Base-by-base conservation (phyloP, 2,797 vertebrate species). In the Apogon hyalosoma region DNA sequence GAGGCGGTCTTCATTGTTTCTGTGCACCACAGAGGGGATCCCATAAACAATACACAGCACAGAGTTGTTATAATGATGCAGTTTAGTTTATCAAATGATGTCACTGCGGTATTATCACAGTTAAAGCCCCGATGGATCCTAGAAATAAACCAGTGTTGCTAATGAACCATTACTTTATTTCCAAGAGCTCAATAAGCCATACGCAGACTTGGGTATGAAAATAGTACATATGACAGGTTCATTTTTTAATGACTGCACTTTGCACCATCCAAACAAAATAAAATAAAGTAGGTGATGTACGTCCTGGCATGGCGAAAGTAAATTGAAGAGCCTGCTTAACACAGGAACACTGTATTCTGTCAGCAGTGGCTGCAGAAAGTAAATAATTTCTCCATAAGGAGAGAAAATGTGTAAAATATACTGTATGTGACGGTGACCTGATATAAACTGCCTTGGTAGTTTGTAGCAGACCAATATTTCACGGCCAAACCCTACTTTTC, bases 81-180 rank as follows among this genome's bases (percentile, higher is more conserved):
- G 60, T 86, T 83, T 73, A 77, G 50, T 75, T 79, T 80, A 76
- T 84, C 73, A 85, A 77, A 84, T 59, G 24, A 76, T 79, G 75
- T 69, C 77, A 74, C 60, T n/a, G 68, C 59, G 68, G 56, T 67
- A 62, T 77, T 73, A 43, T 77, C 66, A 65, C 58, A 67, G 60
- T 57, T 76, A 63, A 12, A 63, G 51, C 48, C 60, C 73, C 40
- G 2, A 53, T 63, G 55, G 77, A 76, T 50, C 45, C 18, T 18
- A 58, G 28, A 73, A 83, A 80, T 62, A 64, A 83, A 55, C 21
- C 63, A 54, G 21, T 4, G n/a, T 62, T 61, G 18, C 51, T 82
- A 71, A 69, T 82, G 72, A 87, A 79, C 63, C 6, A 14, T 55
- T 16, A 50, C 13, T 55, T 12, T 46, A 41, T 77, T 67, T 53